Conservation (phyloP, 2,113 vertebrate genomes). For the Rhinichthys klamathensis region DNA sequence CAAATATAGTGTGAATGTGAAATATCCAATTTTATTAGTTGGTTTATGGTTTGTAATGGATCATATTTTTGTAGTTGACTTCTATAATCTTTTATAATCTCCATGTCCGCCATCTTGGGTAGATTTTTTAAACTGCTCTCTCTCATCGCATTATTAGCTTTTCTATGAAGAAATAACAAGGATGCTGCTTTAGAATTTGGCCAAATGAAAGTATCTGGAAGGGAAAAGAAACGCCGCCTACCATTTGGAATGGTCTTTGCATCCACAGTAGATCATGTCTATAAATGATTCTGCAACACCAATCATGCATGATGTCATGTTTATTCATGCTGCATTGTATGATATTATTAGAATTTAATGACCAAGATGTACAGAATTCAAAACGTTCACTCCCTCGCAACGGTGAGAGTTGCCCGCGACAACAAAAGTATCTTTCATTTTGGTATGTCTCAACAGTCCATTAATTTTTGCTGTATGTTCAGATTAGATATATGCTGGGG, state of each 20-base stretch:
- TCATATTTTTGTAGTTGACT: not conserved
- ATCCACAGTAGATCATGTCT: not conserved
- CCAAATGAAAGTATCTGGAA: not conserved
- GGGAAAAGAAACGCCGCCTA: not conserved
- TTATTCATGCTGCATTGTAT: not conserved
- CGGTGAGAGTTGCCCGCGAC: not conserved
- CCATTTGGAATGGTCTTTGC: not conserved
- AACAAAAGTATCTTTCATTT: not conserved
- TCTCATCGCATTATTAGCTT: not conserved
- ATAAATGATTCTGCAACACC: not conserved
- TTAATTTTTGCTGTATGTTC: slow-evolving; percentile 16
- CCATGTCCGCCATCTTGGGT: not conserved
- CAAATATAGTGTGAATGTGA: not conserved
- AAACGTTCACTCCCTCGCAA: not conserved
- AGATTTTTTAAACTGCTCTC: not conserved
- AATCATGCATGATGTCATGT: not conserved
- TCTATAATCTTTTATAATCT: not conserved
- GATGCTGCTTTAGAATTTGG: not conserved
- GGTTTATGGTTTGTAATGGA: not conserved
- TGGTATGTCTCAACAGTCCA: slow-evolving; percentile 14
- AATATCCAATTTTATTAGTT: not conserved
- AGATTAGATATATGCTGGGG: slow-evolving; percentile 26
- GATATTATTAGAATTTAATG: slow-evolving; percentile 30
- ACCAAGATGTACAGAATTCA: not conserved
- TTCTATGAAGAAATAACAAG: not conserved